Evolutionary conservation across 2,113 vertebrate genomes (phyloP).

Genomic region (Scalopus aquaticus): DNA sequence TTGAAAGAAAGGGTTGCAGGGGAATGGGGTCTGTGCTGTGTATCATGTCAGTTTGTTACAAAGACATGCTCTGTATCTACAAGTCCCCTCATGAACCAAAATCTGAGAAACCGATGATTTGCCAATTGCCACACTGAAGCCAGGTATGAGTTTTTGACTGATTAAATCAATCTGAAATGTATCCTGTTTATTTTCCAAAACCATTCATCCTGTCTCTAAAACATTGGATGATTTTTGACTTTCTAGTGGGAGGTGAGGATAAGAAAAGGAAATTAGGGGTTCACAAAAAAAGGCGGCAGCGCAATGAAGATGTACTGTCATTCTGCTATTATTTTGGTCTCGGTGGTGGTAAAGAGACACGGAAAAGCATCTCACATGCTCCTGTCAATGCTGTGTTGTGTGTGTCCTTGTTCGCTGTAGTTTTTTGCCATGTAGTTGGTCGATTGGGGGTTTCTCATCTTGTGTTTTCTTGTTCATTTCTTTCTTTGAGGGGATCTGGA

Average conservation of each 20-base stretch:
- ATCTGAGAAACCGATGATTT: not conserved
- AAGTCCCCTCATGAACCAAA: not conserved
- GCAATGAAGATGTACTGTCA: not conserved
- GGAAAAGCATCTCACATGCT: not conserved
- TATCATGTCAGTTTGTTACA: not conserved
- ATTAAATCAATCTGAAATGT: not conserved
- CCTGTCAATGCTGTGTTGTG: not conserved
- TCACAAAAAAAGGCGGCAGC: not conserved
- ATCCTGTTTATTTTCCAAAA: constrained; percentile 13
- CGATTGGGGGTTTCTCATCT: not conserved
- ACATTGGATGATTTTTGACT: not conserved
- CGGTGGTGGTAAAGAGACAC: not conserved
- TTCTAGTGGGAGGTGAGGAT: not conserved
- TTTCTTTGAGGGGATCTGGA: not conserved
- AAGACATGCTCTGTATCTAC: not conserved
- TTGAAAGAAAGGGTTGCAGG: not conserved
- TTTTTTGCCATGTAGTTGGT: not conserved
- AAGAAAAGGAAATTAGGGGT: not conserved
- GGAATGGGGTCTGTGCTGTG: accelerated
- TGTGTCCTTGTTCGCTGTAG: not conserved
- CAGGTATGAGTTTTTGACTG: not conserved
- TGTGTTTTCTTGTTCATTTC: not conserved
- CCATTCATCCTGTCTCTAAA: not conserved
- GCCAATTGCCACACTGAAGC: not conserved
- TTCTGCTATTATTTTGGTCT: not conserved